Conservation (phyloP, 2,113 vertebrate species). For the Otus sunia region DNA sequence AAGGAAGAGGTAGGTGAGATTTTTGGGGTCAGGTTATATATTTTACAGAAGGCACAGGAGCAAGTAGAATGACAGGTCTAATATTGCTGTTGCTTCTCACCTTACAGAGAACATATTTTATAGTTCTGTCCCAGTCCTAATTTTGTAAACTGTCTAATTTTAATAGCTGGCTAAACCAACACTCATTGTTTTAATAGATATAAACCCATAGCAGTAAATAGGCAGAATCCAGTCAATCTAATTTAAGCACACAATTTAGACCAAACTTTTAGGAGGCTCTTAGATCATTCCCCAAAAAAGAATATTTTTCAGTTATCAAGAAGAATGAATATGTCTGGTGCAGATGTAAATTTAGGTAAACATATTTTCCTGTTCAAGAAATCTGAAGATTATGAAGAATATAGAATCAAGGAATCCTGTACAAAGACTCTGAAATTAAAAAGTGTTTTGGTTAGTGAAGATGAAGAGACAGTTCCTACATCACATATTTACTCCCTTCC, state of each 20-base stretch:
- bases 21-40: background rate
- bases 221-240: background rate
- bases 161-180: background rate
- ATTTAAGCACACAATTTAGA: background rate
- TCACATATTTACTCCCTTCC: background rate
- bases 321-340: background rate
- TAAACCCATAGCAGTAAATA: background rate
- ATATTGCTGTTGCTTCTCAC: background rate
- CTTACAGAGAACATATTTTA: background rate
- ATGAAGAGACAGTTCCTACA: background rate
- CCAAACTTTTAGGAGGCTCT: background rate
- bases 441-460: background rate
- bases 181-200: background rate
- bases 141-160: background rate
- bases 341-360: background rate
- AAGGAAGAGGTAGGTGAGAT: background rate
- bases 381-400: background rate
- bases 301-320: background rate
- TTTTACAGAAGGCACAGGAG: background rate
- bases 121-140: background rate
- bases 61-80: background rate
- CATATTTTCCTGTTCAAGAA: background rate
- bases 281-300: background rate
- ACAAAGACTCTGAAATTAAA: background rate
- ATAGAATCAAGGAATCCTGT: background rate